Conservation (phyloP, 2,113 vertebrate genomes). For the Polyodon spathula region DNA sequence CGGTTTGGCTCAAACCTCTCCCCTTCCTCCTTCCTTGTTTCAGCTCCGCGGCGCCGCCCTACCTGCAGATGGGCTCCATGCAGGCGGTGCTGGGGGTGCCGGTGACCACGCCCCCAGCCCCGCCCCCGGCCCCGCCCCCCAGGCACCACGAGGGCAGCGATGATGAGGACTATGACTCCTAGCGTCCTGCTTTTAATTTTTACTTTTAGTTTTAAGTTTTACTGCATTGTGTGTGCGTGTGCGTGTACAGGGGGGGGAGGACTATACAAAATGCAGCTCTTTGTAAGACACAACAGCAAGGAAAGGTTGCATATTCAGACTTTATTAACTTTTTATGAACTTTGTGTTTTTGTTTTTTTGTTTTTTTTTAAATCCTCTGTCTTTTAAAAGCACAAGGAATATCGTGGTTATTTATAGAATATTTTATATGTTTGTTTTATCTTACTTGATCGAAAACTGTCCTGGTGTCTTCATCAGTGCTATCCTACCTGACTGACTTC, state of each 20-base stretch:
- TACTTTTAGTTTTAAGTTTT: slow-evolving; percentile 32
- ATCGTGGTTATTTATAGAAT: slow-evolving; percentile 43
- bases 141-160: slow-evolving; percentile 43
- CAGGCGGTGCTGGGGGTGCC: slow-evolving; percentile 28
- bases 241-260: slow-evolving; percentile 39
- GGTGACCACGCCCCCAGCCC: slow-evolving; percentile 25
- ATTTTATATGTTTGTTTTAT: no score
- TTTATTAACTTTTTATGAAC: no score
- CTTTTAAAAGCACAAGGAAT: slow-evolving; percentile 43
- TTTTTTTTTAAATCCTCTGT: slow-evolving; percentile 34
- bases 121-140: slow-evolving; percentile 33
- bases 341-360: slow-evolving; percentile 40
- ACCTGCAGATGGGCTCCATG: slow-evolving; percentile 39
- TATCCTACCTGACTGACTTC: no score
- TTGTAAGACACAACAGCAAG: slow-evolving; percentile 13
- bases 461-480: no score
- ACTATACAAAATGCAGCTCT: slow-evolving; percentile 20
- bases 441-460: no score
- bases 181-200: slow-evolving; percentile 47
- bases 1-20: neutral
- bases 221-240: no score
- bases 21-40: neutral
- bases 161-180: slow-evolving; percentile 82
- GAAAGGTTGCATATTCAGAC: slow-evolving; percentile 47
- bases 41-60: slow-evolving; percentile 34